Evolutionary conservation across 2,797 vertebrate species (phyloP).

Genomic region (Rhabdomys pumilio): DNA sequence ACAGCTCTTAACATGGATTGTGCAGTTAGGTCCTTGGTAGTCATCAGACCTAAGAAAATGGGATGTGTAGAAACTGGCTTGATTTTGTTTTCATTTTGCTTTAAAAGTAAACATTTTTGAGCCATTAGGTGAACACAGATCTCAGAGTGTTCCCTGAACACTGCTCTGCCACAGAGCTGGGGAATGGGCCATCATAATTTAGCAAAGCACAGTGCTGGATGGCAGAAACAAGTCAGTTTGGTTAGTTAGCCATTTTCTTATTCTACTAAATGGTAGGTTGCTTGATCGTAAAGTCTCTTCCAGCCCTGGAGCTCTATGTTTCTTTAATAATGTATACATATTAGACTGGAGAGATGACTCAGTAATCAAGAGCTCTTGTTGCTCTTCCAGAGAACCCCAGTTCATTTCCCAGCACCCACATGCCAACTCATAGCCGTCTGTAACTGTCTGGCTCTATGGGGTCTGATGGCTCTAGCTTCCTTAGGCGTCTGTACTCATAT

Average conservation of each 20-base stretch:
- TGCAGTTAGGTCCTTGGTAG: not conserved
- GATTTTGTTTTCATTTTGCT: slow-evolving; percentile 39
- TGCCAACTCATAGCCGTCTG: not conserved
- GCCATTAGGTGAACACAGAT: not conserved
- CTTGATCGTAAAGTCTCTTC: not conserved
- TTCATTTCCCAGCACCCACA: not conserved
- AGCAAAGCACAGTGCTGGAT: not conserved
- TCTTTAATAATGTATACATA: not conserved
- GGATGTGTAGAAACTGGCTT: slow-evolving; percentile 33
- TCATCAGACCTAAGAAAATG: not conserved
- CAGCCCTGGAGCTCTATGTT: not conserved
- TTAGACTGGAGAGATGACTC: not conserved
- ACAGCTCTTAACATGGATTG: not conserved
- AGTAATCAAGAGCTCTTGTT: not conserved
- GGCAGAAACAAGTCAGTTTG: not conserved
- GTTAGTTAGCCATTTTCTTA: slow-evolving; percentile 28
- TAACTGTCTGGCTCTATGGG: not conserved
- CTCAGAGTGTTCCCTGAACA: not conserved
- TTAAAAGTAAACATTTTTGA: not conserved
- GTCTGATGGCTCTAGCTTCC: not conserved
- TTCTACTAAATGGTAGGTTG: not conserved
- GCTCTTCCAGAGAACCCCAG: not conserved
- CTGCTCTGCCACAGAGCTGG: not conserved
- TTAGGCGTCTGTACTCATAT: not conserved
- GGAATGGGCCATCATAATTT: not conserved